A percentile compares a stretch with the other conserved stretches of the same genome.
Conservation (phyloP, 2,797 vertebrate species). For the Sebastes variabilis region DNA sequence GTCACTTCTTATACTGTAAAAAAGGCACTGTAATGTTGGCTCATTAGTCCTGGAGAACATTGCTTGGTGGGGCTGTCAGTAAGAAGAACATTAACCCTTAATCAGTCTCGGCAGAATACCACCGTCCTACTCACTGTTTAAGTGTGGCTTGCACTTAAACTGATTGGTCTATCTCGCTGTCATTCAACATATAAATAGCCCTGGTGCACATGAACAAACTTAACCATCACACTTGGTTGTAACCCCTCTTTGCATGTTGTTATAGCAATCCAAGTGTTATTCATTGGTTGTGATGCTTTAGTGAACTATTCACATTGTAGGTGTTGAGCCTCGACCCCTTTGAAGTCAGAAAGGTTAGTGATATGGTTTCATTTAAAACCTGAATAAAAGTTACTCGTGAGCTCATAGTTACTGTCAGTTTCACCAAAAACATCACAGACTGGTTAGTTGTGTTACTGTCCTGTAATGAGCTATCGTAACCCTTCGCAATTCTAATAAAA, state of each 20-base stretch:
- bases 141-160: too few species aligned
- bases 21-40: background rate
- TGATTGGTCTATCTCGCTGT: background rate
- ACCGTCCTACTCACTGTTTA: background rate
- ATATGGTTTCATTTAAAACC: too few species aligned
- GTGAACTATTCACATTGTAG: background rate
- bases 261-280: background rate
- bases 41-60: conserved; percentile 8
- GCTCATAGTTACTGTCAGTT: background rate
- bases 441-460: background rate
- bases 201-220: background rate
- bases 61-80: background rate
- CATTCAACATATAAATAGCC: background rate
- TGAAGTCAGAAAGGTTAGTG: background rate
- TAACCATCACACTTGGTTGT: background rate
- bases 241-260: background rate
- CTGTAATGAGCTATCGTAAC: too few species aligned
- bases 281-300: background rate
- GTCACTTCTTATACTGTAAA: conserved; percentile 9
- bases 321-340: too few species aligned
- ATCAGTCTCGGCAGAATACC: background rate
- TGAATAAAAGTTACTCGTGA: background rate
- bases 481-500: background rate
- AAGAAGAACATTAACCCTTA: background rate
- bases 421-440: background rate